Conservation (phyloP, 2,113 vertebrate genomes). For the Cyanocitta stelleri region DNA sequence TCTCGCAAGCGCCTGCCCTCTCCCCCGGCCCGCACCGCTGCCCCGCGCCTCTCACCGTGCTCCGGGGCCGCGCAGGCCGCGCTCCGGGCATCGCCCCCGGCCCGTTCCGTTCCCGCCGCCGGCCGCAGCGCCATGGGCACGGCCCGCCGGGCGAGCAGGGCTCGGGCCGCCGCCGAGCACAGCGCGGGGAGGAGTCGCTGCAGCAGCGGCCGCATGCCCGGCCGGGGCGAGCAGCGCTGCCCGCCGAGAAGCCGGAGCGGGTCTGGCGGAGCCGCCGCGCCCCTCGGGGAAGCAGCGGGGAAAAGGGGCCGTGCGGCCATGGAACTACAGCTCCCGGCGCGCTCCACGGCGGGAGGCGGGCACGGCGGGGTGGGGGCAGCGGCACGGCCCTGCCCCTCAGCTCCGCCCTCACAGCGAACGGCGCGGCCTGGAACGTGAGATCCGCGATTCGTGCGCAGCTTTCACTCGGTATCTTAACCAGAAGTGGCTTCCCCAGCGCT, state of each 20-base stretch:
- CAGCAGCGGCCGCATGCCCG: not conserved
- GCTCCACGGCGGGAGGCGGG: not conserved
- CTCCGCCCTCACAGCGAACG: fast-evolving
- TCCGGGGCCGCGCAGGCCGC: not conserved
- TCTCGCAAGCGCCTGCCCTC: not conserved
- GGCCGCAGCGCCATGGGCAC: not conserved
- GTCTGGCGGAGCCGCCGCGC: not conserved
- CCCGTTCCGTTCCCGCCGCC: not conserved
- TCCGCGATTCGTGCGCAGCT: fast-evolving
- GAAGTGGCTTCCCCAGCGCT: fast-evolving
- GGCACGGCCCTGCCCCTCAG: fast-evolving
- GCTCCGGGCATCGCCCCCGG: not conserved
- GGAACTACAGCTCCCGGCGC: not conserved
- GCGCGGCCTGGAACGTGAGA: fast-evolving
- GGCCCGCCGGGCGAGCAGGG: not conserved
- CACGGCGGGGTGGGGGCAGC: too few species aligned
- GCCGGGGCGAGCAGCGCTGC: not conserved
- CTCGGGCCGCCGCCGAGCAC: not conserved
- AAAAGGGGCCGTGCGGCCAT: fast-evolving
- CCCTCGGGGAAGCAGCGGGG: not conserved
- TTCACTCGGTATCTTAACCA: fast-evolving
- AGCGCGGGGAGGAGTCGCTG: not conserved
- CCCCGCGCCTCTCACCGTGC: not conserved
- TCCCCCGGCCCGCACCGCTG: not conserved
- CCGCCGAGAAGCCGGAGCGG: not conserved